Percentiles rank a stretch among this genome's conserved stretches.
These are phyloP conservation scores for Parascotia fuliginaria DNA, from an alignment of 2,888 invertebrate species.

Conservation along the genomic window DNA sequence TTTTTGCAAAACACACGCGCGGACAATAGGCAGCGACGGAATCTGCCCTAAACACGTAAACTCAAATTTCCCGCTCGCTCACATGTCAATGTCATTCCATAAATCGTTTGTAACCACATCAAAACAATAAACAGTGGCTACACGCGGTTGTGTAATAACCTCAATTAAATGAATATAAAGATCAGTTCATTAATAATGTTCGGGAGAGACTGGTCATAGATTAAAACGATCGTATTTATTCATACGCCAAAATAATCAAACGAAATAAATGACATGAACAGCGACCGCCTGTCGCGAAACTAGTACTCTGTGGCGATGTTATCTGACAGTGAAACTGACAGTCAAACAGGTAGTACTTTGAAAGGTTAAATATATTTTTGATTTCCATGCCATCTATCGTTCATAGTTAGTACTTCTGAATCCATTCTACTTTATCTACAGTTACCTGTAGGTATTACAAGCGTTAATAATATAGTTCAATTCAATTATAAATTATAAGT, in stretches of 20 bases:
- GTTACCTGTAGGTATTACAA: background rate
- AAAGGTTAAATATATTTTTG: background rate
- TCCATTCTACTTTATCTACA: conserved; percentile 8
- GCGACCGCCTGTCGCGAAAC: conserved; percentile 55
- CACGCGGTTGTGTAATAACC: conserved; percentile 37
- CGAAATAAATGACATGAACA: conserved; percentile 60
- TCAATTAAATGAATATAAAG: conserved; percentile 5
- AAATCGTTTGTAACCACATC: conserved; percentile 30
- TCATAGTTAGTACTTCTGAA: background rate
- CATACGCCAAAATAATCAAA: conserved; percentile 48
- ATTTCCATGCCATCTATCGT: conserved; percentile 9
- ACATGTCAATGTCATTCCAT: conserved; percentile 69
- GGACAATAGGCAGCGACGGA: conserved; percentile 14
- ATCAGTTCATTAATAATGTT: conserved; percentile 6
- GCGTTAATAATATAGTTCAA: background rate
- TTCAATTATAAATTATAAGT: too few species aligned
- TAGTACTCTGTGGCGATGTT: background rate
- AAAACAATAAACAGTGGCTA: conserved; percentile 43
- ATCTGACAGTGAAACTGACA: conserved; percentile 7
- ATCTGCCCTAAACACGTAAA: conserved; percentile 22
- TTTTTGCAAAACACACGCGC: conserved; percentile 42
- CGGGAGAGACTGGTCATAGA: conserved; percentile 29
- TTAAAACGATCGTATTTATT: conserved; percentile 48
- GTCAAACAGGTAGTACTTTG: background rate
- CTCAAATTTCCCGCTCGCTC: conserved; percentile 71